phyloP scores from a whole-genome alignment of 2,113 vertebrate species.

The Myrmecobius fasciatus region DNA sequence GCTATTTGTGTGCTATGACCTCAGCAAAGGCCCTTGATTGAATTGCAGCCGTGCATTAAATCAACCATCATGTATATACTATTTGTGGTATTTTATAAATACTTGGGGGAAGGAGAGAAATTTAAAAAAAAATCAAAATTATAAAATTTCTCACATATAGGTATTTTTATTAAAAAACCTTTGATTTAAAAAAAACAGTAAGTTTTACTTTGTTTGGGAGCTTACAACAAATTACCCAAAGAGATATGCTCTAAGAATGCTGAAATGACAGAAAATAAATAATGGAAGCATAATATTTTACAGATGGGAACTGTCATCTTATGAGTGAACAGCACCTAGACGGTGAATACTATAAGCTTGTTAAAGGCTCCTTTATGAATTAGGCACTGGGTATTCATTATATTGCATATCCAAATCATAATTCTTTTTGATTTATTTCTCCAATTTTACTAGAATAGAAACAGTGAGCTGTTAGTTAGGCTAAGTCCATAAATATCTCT shows the following conservation, averaged over 20 bases:
- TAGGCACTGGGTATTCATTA: slow-evolving; percentile 77
- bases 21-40: slow-evolving; percentile 81
- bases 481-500: slow-evolving; percentile 81
- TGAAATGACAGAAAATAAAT: slow-evolving; percentile 69
- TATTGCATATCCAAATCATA: slow-evolving; percentile 80
- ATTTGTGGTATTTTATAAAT: slow-evolving; percentile 69
- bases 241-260: slow-evolving; percentile 39
- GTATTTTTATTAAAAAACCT: neutral
- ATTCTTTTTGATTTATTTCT: slow-evolving; percentile 81
- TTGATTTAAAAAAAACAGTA: slow-evolving; percentile 24
- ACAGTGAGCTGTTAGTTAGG: slow-evolving; percentile 81
- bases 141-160: slow-evolving; percentile 6
- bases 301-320: slow-evolving; percentile 47
- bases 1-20: slow-evolving; percentile 82
- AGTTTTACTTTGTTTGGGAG: slow-evolving; percentile 76
- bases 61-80: slow-evolving; percentile 72
- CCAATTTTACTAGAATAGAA: slow-evolving; percentile 82
- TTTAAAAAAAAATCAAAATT: neutral
- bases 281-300: slow-evolving; percentile 61
- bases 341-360: slow-evolving; percentile 58
- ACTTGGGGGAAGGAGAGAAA: slow-evolving; percentile 13
- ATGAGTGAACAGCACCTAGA: slow-evolving; percentile 59
- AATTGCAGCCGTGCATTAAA: slow-evolving; percentile 83
- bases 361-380: slow-evolving; percentile 53
- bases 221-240: slow-evolving; percentile 67